phyloP scores from a whole-genome alignment of 2,113 vertebrate genomes.

The Trematomus loennbergii region DNA sequence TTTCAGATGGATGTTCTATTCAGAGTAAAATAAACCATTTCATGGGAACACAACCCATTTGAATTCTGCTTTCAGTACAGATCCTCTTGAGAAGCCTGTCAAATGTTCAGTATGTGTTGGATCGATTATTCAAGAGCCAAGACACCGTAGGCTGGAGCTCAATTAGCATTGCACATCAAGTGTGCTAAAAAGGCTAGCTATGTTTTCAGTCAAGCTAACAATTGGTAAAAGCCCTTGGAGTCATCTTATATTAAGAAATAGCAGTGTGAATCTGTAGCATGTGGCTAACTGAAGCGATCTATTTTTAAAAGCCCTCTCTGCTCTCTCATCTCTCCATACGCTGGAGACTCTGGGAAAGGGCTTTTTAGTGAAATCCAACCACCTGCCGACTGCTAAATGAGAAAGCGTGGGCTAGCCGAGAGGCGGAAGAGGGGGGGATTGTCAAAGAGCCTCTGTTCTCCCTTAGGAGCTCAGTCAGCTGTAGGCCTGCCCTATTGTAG shows the following conservation, averaged over 20 bases:
- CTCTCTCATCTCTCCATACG: slow-evolving; percentile 63
- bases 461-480: slow-evolving; percentile 79
- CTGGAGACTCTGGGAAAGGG: slow-evolving; percentile 72
- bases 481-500: slow-evolving; percentile 74
- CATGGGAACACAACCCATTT: background rate
- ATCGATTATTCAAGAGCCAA: slow-evolving; percentile 40
- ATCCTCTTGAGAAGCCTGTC: slow-evolving; percentile 13
- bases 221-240: slow-evolving; percentile 56
- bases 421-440: slow-evolving; percentile 37
- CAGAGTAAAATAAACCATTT: background rate
- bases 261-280: slow-evolving; percentile 65
- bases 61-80: background rate
- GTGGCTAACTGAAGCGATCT: slow-evolving; percentile 72
- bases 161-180: slow-evolving; percentile 38
- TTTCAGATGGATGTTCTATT: slow-evolving; percentile 1
- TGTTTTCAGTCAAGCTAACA: slow-evolving; percentile 54
- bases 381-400: slow-evolving; percentile 82
- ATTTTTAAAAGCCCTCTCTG: slow-evolving; percentile 71
- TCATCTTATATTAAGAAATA: slow-evolving; percentile 63
- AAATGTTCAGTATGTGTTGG: slow-evolving; percentile 16
- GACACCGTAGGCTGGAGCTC: slow-evolving; percentile 15
- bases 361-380: slow-evolving; percentile 82
- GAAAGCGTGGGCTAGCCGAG: slow-evolving; percentile 79
- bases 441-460: slow-evolving; percentile 83
- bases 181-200: slow-evolving; percentile 40